Percentiles rank a stretch among this genome's conserved stretches.
phyloP scores from a whole-genome alignment of 1,140 invertebrate genomes.

The Leptonema lineaticorne region DNA sequence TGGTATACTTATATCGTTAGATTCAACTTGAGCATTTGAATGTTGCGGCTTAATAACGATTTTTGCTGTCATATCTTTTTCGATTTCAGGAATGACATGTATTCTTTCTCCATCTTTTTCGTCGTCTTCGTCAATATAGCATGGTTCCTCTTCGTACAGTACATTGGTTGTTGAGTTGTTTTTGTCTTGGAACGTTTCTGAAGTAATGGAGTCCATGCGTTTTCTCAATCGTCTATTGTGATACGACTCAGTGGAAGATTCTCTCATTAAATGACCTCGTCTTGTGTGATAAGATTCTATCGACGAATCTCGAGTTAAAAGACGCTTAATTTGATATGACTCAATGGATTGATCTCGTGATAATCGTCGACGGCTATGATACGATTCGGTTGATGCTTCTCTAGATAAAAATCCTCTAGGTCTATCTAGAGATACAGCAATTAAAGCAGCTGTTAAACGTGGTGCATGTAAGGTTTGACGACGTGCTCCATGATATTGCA shows the following conservation, averaged over 20 bases:
- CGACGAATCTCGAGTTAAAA: constrained; percentile 38
- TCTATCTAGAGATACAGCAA: constrained; percentile 34
- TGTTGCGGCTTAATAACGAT: neutral
- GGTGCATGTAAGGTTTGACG: constrained; percentile 44
- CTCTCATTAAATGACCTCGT: constrained; percentile 50
- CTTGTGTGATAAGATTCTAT: constrained; percentile 44
- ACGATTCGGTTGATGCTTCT: constrained; percentile 36
- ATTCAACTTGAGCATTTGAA: constrained; percentile 13
- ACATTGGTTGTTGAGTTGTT: constrained; percentile 40
- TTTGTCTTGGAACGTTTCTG: constrained; percentile 31
- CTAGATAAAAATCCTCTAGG: constrained; percentile 36
- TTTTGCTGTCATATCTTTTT: constrained; percentile 23
- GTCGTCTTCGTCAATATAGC: constrained; percentile 56
- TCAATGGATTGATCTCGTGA: constrained; percentile 37
- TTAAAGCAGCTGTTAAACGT: constrained; percentile 30
- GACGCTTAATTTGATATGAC: constrained; percentile 36
- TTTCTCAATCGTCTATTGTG: constrained; percentile 44
- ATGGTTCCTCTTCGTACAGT: constrained; percentile 54
- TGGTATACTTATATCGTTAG: constrained; percentile 18
- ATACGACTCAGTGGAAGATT: constrained; percentile 50
- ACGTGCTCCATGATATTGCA: constrained; percentile 43
- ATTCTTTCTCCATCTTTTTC: constrained; percentile 39
- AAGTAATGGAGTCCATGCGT: constrained; percentile 40
- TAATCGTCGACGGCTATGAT: constrained; percentile 29
- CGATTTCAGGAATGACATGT: constrained; percentile 27